These are phyloP conservation scores for Tinea trinotella DNA, from an alignment of 2,888 invertebrate genomes.

Conservation along the genomic window DNA sequence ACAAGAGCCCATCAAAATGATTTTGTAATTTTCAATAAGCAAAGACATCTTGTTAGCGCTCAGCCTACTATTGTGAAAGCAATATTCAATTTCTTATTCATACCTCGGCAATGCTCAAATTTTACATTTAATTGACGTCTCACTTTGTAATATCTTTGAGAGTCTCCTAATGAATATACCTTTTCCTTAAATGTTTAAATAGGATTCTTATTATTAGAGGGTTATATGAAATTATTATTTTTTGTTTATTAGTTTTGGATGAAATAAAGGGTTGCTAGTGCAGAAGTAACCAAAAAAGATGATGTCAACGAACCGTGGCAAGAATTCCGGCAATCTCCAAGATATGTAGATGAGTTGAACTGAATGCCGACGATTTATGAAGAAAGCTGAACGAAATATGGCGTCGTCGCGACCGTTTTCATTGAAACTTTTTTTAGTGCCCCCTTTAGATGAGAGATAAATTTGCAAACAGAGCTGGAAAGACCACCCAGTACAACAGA, in stretches of 20 bases:
- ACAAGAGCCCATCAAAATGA: neutral
- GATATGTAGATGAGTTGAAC: slow-evolving; percentile 55
- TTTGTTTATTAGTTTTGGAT: neutral
- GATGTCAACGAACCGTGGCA: slow-evolving; percentile 26
- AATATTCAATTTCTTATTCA: slow-evolving; percentile 44
- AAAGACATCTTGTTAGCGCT: neutral
- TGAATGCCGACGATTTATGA: slow-evolving; percentile 59
- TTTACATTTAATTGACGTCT: slow-evolving; percentile 43
- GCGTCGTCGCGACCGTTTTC: slow-evolving; percentile 48
- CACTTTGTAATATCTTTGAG: slow-evolving; percentile 40
- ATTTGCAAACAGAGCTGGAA: slow-evolving; percentile 48
- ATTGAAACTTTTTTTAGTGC: slow-evolving; percentile 56
- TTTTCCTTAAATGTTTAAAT: slow-evolving; percentile 20
- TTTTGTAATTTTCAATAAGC: neutral
- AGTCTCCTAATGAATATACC: slow-evolving; percentile 40
- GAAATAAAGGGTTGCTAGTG: neutral
- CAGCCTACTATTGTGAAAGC: neutral
- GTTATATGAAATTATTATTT: too few species aligned
- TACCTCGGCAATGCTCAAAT: slow-evolving; percentile 38
- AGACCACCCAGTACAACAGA: slow-evolving; percentile 39
- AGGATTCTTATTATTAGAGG: neutral
- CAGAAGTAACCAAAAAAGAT: slow-evolving; percentile 24
- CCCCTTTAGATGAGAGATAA: slow-evolving; percentile 43
- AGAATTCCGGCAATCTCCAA: slow-evolving; percentile 27
- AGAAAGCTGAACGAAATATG: slow-evolving; percentile 59